Base-by-base conservation (phyloP, 2,113 vertebrate species). In the Xiphorhynchus elegans region DNA sequence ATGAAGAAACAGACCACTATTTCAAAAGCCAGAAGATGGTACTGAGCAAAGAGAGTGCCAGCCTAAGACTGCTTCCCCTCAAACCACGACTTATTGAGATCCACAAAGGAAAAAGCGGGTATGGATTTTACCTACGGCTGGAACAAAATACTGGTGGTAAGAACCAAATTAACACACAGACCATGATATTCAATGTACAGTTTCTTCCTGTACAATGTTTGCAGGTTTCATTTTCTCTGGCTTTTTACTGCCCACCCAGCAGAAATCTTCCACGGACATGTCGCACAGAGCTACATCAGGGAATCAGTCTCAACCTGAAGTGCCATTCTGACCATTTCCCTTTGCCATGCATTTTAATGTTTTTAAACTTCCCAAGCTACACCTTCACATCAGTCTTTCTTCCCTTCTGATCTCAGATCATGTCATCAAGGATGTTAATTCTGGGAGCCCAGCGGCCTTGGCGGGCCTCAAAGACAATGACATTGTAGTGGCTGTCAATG, bases 401-500 rank as follows among this genome's bases (percentile, higher is more conserved):
- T 35, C 26, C 18, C 9, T 87, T 80, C 68, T 87, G 10, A 55
- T 46, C 33, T 90, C 66, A 99, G 99, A 98, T 75, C 99, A 99
- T 49, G 25, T 98, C 74, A 97, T 99, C 89, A 98, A 97, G 94
- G 98, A 98, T 33, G 97, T 99, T 63, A 98, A 99, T 37, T 66
- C 95, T 15, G 98, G 95, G 52, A 98, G 99, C 86, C 98, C 99
- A 46, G 99, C 99, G n/a, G 98, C 98, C 40, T 90, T 55, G 66
- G 98, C 96, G 0, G 98, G 97, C 17, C 97, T 99, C 92, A 98
- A 98, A 96, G 97, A 98, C 39, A 97, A 97, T 35, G 99, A 99
- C 91, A 97, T 98, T 56, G 53, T 99, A 16, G 97, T 99, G 25
- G 99, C 99, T 53, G 98, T 99, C 84, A 98, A 99, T 0, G 98